phyloP scores from a whole-genome alignment of 2,113 vertebrate genomes.

The Melanocharis versteri region DNA sequence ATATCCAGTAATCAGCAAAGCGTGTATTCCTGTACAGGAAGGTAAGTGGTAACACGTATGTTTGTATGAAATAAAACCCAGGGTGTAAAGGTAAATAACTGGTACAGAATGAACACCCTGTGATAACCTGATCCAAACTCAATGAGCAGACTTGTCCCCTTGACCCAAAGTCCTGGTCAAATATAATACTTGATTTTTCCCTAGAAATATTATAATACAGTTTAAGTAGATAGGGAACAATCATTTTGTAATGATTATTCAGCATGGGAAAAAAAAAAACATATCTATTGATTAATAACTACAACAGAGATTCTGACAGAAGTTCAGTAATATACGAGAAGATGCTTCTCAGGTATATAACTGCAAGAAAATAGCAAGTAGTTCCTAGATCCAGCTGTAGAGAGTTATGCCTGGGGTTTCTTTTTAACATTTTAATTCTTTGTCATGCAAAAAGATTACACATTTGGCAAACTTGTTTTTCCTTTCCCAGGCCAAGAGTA shows the following conservation, averaged over 20 bases:
- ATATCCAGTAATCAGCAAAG: not conserved
- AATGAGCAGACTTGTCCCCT: not conserved
- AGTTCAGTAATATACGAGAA: not conserved
- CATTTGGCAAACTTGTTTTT: not conserved
- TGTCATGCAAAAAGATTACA: not conserved
- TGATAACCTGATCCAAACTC: not conserved
- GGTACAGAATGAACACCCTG: not conserved
- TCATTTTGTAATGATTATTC: not conserved
- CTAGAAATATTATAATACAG: not conserved
- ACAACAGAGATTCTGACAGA: not conserved
- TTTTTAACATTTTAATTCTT: not conserved
- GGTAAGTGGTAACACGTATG: not conserved
- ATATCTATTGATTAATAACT: not conserved
- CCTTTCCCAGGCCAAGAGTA: not conserved
- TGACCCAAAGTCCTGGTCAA: not conserved
- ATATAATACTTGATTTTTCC: not conserved
- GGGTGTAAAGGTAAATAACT: not conserved
- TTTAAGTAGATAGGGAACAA: not conserved
- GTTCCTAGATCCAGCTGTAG: not conserved
- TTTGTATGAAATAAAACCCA: not conserved
- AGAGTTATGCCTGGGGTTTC: not conserved
- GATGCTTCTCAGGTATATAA: not conserved
- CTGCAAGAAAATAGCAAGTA: not conserved
- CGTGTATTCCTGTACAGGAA: not conserved
- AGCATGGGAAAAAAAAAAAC: not conserved